A percentile compares a stretch with the other conserved stretches of the same genome.
These are phyloP conservation scores for Euleptes europaea DNA, from an alignment of 2,113 vertebrate species.

Conservation along the genomic window DNA sequence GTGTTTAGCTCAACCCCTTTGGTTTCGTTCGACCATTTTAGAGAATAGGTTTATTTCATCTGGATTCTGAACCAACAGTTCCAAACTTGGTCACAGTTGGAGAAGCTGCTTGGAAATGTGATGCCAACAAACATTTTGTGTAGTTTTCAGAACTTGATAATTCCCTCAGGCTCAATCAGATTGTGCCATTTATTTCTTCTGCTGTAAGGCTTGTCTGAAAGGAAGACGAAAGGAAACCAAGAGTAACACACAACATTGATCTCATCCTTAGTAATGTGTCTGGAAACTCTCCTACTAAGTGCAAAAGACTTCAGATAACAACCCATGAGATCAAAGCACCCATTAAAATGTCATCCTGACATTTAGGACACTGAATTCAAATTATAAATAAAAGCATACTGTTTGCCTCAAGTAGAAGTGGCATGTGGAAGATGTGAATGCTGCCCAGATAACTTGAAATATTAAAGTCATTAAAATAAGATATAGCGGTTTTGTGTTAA, in stretches of 20 bases:
- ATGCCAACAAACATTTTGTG: background rate
- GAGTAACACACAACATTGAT: background rate
- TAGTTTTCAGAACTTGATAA: background rate
- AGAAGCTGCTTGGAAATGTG: background rate
- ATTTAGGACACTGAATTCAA: conserved; percentile 22
- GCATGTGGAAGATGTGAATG: conserved; percentile 2
- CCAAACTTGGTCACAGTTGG: background rate
- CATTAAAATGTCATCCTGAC: background rate
- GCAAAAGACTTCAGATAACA: background rate
- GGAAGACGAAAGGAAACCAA: background rate
- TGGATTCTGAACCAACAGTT: background rate
- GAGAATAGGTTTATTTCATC: background rate
- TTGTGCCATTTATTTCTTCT: background rate
- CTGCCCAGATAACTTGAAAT: background rate
- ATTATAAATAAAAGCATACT: conserved; percentile 17
- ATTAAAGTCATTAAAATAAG: conserved; percentile 23
- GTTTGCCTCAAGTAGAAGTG: background rate
- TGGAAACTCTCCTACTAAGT: background rate
- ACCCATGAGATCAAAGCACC: background rate
- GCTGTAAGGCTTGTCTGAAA: background rate
- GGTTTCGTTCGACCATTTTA: no score
- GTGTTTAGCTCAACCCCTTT: no score
- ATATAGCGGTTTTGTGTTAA: background rate
- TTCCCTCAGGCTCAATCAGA: background rate
- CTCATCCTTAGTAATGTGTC: conserved; percentile 3